Evolutionary conservation across 2,888 invertebrate genomes (phyloP), one percentile per base, ranked within the genome.

Genomic region (Piscicola geometra): DNA sequence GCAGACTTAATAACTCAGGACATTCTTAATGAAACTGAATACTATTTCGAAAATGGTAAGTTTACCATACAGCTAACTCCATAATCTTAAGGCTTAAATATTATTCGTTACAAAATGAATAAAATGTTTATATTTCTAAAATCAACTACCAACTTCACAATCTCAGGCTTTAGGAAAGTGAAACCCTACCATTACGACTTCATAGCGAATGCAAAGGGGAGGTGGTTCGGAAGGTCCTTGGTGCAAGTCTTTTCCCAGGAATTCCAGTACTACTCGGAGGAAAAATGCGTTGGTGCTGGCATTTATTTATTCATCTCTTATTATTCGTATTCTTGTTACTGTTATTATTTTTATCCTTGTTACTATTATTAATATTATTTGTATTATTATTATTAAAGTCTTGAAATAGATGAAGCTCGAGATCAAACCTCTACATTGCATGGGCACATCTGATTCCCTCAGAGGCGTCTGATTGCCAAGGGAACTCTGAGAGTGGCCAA

Each of bases 161-260:
- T n/a, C n/a, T n/a, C 89, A 93, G 94, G 94, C 81, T 89, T 96
- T 81, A 89, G 96, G 81, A 96, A 97, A 88, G 96, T 97, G 1
- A 94, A 94, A 86, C 97, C 97, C 0, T 97, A 97, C 88, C 93
- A 93, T 87, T 97, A 94, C 88, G 94, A 93, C 78, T 97, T 95
- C 87, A 93, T 93, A 78, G 94, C 95, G 56, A 95, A 93, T 87
- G 94, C 94, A 78, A 97, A 97, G 87, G 94, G 94, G 12, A 89
- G 96, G 82, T 97, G 96, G 96, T 71, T 81, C 69, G 95, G 94
- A 1, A 93, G 93, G 86, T 91, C 91, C 84, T 92, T 97, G 81
- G 88, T 93, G 80, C 94, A 96, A 83, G 93, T 97, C 32, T 95
- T 95, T 86, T 91, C 92, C 12, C 88, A 92, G 76, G 96, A 97